phyloP scores from a whole-genome alignment of 2,888 invertebrate species.

The Drosophila anomelani region DNA sequence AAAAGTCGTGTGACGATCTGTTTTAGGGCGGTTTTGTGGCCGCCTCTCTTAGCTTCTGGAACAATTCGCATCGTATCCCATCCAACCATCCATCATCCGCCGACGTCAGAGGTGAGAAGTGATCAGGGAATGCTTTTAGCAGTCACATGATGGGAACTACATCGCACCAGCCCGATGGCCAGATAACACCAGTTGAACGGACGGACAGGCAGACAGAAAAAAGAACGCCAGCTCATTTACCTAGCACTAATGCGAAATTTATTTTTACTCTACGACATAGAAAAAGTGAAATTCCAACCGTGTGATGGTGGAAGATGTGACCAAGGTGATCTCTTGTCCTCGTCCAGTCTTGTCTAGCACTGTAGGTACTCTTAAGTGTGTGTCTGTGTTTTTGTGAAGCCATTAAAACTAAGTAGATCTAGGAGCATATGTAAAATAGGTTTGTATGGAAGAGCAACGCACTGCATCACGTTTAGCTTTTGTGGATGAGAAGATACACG shows the following conservation, averaged over 20 bases:
- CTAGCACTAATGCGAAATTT: constrained; percentile 49
- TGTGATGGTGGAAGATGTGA: constrained; percentile 41
- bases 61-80: constrained; percentile 1
- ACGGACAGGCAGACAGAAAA: background rate
- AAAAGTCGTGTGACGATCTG: background rate
- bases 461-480: constrained; percentile 57
- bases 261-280: constrained; percentile 48
- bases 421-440: constrained; percentile 22
- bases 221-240: constrained; percentile 31
- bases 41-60: background rate
- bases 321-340: constrained; percentile 52
- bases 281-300: constrained; percentile 62
- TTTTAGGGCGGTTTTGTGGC: background rate
- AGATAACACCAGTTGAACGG: constrained; percentile 33
- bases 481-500: constrained; percentile 6
- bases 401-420: constrained; percentile 41
- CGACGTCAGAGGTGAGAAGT: constrained; percentile 42
- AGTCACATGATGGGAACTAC: constrained; percentile 56
- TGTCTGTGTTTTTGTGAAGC: constrained; percentile 22
- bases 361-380: constrained; percentile 52
- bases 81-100: constrained; percentile 11
- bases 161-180: constrained; percentile 8
- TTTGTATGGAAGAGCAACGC: constrained; percentile 57
- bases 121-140: constrained; percentile 41
- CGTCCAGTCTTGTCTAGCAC: constrained; percentile 74